These are phyloP conservation scores for Lagopus leucura DNA, from an alignment of 2,113 vertebrate genomes.

Conservation along the genomic window DNA sequence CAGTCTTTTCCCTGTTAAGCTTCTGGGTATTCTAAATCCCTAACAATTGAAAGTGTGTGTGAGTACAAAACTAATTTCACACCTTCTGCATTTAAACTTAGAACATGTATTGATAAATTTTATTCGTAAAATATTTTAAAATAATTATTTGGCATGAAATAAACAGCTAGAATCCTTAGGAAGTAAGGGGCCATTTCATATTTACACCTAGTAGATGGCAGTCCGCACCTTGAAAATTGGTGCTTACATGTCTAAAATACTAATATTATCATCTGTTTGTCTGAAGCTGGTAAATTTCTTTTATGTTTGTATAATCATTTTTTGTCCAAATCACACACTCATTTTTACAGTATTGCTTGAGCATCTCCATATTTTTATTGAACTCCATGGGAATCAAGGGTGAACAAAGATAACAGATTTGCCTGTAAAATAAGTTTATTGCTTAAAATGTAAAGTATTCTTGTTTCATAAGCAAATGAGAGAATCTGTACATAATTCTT, in stretches of 20 bases:
- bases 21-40: constrained; percentile 63
- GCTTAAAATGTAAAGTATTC: neutral
- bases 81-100: constrained; percentile 56
- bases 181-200: constrained; percentile 53
- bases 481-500: neutral
- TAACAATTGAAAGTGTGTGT: constrained; percentile 30
- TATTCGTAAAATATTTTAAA: constrained; percentile 69
- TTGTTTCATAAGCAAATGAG: neutral
- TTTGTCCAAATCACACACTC: neutral
- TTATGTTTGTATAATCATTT: neutral
- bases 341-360: neutral
- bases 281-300: neutral
- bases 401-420: neutral
- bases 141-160: constrained; percentile 32
- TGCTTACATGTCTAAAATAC: constrained; percentile 11
- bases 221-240: constrained; percentile 26
- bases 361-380: neutral
- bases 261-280: neutral
- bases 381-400: neutral
- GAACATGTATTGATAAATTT: constrained; percentile 55
- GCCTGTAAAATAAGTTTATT: neutral
- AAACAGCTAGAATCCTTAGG: constrained; percentile 38
- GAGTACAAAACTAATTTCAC: constrained; percentile 71
- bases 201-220: constrained; percentile 57
- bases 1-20: constrained; percentile 24